Evolutionary conservation across 2,113 vertebrate genomes (phyloP).

Genomic region (Podiceps cristatus): DNA sequence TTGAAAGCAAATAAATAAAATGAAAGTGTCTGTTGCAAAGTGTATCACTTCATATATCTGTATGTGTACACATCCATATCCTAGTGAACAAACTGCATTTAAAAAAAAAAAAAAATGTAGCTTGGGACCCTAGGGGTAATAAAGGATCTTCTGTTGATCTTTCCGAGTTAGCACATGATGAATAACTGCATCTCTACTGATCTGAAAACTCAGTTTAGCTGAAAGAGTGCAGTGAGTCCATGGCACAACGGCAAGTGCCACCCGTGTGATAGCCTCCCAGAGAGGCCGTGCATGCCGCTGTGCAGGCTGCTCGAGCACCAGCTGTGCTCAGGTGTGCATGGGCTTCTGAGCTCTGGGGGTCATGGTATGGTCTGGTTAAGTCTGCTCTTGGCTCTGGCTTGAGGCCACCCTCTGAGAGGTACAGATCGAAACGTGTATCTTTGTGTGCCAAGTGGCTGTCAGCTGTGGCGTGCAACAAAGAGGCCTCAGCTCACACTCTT

Average conservation of each 20-base stretch:
- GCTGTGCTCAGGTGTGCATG: not conserved
- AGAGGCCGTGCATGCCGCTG: not conserved
- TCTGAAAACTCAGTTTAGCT: not conserved
- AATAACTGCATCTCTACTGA: not conserved
- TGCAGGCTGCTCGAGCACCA: not conserved
- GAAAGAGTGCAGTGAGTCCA: not conserved
- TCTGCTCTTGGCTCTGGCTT: not conserved
- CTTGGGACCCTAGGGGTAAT: not conserved
- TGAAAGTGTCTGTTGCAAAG: not conserved
- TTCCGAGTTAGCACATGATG: not conserved
- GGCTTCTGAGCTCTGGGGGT: not conserved
- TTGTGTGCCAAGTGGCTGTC: not conserved
- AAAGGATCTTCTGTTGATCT: not conserved
- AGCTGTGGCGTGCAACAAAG: not conserved
- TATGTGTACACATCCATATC: not conserved
- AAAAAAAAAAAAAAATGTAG: not conserved
- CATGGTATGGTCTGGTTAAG: not conserved
- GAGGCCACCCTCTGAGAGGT: not conserved
- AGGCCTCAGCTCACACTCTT: not conserved
- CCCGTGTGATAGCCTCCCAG: accelerated
- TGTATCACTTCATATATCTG: not conserved
- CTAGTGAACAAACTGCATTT: not conserved
- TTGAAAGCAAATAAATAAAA: not conserved
- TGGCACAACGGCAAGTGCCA: no score
- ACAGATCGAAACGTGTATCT: not conserved